Evolutionary conservation across 2,888 invertebrate genomes (phyloP), one percentile per base, ranked within the genome.

Genomic region (Melanchra persicariae): DNA sequence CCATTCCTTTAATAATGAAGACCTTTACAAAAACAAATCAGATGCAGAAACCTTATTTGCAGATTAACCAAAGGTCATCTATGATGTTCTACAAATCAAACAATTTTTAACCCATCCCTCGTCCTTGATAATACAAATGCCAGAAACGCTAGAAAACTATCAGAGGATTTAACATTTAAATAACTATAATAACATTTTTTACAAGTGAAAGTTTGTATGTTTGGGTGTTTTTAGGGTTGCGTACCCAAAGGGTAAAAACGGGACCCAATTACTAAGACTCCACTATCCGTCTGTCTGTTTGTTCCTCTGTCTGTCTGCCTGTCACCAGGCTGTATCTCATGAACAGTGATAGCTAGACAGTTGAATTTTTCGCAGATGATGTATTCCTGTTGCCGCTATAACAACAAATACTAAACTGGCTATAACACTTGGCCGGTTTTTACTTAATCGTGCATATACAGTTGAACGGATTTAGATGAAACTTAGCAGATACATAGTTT

Each of bases 61-160:
- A 52, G 51, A 67, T 67, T 9, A 63, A 15, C 26, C 6, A 67
- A 57, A 65, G 68, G 55, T 60, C 75, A 69, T 68, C 60, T 52
- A 64, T 17, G 54, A 43, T 60, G 55, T 47, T 80, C 63, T 52
- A 64, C 45, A 54, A 64, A 52, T 63, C 51, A 60, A 34, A 17
- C 61, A 62, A 76, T 66, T 62, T 65, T 75, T 54, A 79, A 22
- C 43, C 63, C 40, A 47, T 55, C 51, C 1, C 15, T 69, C 47
- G 81, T 70, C 78, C 78, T 79, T 81, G 78, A 30, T 81, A 5
- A 24, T 12, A 62, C 19, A 81, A 81, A 79, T 81, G 82, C 59
- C 64, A 78, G 67, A 55, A 65, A 54, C 40, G 17, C 8, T 37
- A 30, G 82, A 67, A 67, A 68, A 61, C 54, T 65, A 58, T 79